Evolutionary conservation across 37 sponge, comb jelly and placozoan genomes (phyloP), one percentile per base, ranked within the genome.

Genomic region (Crambe crambe): DNA sequence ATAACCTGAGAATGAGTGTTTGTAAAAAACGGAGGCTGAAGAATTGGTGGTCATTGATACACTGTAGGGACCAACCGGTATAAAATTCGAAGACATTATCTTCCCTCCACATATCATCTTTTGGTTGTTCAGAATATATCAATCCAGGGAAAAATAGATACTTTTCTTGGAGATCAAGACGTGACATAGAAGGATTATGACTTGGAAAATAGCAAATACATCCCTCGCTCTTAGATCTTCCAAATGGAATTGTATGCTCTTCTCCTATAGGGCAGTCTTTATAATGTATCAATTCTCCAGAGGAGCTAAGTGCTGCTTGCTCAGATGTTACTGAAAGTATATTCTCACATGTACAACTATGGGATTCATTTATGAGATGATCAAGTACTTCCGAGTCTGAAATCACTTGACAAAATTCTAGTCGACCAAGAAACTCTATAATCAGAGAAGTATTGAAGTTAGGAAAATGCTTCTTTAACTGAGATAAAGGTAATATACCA

Each of bases 111-210:
- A 85, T 44, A 25, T 1, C 36, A 21, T 63, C 56, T 20, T 27
- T 40, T 5, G 86, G 86, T 63, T 69, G 54, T 3, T 71, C 73
- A 15, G 38, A 12, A 27, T 36, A 35, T 0, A 85, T 42, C 8
- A 85, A 69, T 56, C 79, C 70, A 47, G 86, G 86, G 37, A 85
- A 78, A 63, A 85, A 85, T 32, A 76, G 47, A 71, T 60, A 60
- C 17, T 60, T 60, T 6, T 60, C 61, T 60, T 60, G 6, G 23
- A 25, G 23, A 4, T 60, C 61, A 9, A 60, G 17, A 25, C 27
- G 6, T 12, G 12, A 47, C 10, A 47, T 15, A 47, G 51, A 47
- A 34, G 70, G 70, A 34, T 15, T 12, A 15, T 47, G 51, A 15
- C 12, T 47, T 6, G 51, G 51, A 12, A 15, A 15, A 12, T 47